phyloP scores from a whole-genome alignment of 2,113 vertebrate species.

The Archocentrus centrarchus region DNA sequence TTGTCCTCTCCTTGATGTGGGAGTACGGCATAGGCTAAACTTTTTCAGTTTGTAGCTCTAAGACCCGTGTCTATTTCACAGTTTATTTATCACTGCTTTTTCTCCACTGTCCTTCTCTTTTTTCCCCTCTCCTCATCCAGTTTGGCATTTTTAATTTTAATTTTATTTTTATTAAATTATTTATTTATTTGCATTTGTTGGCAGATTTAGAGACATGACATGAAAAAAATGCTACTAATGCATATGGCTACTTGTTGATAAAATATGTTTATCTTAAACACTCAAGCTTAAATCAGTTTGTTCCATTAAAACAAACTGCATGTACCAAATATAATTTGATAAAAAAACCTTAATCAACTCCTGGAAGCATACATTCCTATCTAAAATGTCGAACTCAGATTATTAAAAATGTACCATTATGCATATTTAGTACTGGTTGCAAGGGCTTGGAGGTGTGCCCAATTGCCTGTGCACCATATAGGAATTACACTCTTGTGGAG shows the following conservation, averaged over 20 bases:
- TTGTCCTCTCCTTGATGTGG: slow-evolving; percentile 74
- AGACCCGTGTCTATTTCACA: slow-evolving; percentile 12
- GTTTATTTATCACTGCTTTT: not conserved
- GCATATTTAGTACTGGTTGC: not conserved
- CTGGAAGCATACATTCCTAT: not conserved
- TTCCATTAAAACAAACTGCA: not conserved
- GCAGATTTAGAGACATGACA: not conserved
- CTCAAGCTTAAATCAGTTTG: not conserved
- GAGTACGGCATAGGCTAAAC: slow-evolving; percentile 40
- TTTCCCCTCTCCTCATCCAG: not conserved
- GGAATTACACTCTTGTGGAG: not conserved
- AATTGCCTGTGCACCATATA: not conserved
- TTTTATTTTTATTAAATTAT: no score
- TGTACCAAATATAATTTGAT: not conserved
- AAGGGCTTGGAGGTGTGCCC: not conserved
- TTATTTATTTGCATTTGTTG: not conserved
- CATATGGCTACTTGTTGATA: not conserved
- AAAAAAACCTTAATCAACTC: not conserved
- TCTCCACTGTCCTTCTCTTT: not conserved
- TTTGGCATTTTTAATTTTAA: not conserved
- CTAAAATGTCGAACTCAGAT: not conserved
- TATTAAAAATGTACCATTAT: not conserved
- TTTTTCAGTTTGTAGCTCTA: slow-evolving; percentile 34
- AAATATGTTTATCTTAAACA: not conserved
- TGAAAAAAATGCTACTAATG: slow-evolving; percentile 4